Percentiles rank a stretch among this genome's conserved stretches.
Conservation (phyloP, 2,797 vertebrate genomes). For the Ceryle rudis region DNA sequence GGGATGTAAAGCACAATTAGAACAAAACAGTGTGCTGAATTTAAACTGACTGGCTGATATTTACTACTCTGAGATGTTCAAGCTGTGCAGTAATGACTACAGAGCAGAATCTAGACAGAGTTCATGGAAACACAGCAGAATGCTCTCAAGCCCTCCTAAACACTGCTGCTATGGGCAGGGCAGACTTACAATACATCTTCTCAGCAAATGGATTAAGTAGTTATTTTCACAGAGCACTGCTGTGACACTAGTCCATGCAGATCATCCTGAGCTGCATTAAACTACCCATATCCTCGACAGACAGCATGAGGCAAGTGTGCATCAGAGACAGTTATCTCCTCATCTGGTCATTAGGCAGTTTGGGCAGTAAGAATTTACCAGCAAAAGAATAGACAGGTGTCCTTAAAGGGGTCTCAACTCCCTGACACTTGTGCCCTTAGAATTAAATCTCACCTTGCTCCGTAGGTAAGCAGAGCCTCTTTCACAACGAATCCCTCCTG, state of each 20-base stretch:
- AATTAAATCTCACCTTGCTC: constrained; percentile 85
- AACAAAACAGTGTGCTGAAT: neutral
- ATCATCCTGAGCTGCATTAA: neutral
- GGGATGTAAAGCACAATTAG: neutral
- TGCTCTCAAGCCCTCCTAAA: neutral
- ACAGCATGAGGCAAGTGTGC: neutral
- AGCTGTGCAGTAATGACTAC: neutral
- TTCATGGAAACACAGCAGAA: neutral
- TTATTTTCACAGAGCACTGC: neutral
- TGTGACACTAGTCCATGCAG: neutral
- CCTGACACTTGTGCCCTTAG: neutral
- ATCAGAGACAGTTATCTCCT: neutral
- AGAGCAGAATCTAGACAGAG: neutral
- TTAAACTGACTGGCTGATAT: neutral
- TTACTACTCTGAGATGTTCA: neutral
- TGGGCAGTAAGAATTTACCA: neutral
- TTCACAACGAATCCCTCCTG: constrained; percentile 96
- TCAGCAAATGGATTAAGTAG: neutral
- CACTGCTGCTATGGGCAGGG: neutral
- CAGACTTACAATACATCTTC: neutral
- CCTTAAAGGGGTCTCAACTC: neutral
- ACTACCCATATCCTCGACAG: neutral
- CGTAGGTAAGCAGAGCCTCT: constrained; percentile 93
- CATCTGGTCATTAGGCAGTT: neutral
- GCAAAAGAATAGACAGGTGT: neutral